phyloP scores from a whole-genome alignment of 2,113 vertebrate species.

The Silurus asotus region DNA sequence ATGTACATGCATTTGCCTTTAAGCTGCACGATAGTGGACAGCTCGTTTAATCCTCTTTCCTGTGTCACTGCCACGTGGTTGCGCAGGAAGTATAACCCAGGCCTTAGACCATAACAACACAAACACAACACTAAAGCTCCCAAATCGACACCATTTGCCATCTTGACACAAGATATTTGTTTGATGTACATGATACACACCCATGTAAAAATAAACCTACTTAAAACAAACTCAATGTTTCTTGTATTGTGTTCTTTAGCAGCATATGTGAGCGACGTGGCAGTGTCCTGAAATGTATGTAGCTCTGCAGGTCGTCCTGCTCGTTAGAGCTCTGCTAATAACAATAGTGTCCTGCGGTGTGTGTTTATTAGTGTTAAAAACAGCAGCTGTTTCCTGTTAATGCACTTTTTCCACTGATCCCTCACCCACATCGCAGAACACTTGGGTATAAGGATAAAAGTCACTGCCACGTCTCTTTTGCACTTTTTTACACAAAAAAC shows the following conservation, averaged over 20 bases:
- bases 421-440: neutral
- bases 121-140: neutral
- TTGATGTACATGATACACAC: too few species aligned
- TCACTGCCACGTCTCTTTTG: neutral
- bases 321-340: neutral
- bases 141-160: neutral
- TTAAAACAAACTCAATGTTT: neutral
- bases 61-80: neutral
- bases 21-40: neutral
- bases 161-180: neutral
- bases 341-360: neutral
- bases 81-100: neutral
- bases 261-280: neutral
- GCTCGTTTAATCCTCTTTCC: neutral
- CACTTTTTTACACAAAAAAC: neutral
- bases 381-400: conserved; percentile 26
- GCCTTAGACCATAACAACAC: neutral
- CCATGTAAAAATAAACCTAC: neutral
- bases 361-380: conserved; percentile 4
- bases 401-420: conserved; percentile 17
- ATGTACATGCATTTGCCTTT: neutral
- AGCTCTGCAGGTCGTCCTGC: neutral
- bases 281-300: neutral
- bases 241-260: neutral
- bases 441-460: neutral